Evolutionary conservation across 2,888 invertebrate genomes (phyloP).

Genomic region (Tethea ocularis): DNA sequence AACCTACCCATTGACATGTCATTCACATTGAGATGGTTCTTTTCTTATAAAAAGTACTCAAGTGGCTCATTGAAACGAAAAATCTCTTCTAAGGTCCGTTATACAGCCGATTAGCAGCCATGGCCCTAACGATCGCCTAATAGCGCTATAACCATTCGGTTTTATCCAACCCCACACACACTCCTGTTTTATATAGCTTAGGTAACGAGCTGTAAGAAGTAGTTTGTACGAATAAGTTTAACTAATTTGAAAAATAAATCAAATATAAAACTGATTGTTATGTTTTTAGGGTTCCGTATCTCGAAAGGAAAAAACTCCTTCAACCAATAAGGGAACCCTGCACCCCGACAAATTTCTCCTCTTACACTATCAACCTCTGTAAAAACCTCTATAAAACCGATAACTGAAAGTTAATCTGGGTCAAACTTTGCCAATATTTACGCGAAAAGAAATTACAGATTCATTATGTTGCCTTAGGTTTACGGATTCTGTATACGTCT

Average conservation of each 20-base stretch:
- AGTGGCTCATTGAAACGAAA: not conserved
- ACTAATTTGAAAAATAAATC: not conserved
- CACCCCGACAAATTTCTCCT: not conserved
- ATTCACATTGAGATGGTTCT: not conserved
- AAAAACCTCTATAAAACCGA: not conserved
- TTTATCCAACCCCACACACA: not conserved
- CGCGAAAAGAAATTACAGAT: slow-evolving; percentile 7
- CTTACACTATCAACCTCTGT: not conserved
- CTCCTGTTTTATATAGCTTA: not conserved
- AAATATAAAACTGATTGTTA: not conserved
- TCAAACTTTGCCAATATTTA: not conserved
- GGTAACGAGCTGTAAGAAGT: not conserved
- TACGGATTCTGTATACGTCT: slow-evolving; percentile 6
- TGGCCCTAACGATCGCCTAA: not conserved
- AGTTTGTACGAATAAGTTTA: not conserved
- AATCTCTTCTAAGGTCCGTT: not conserved
- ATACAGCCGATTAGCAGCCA: not conserved
- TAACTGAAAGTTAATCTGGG: not conserved
- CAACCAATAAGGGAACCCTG: not conserved
- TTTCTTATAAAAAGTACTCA: not conserved
- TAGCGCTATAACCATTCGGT: not conserved
- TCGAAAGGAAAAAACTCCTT: not conserved
- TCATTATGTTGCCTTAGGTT: not conserved
- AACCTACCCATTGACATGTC: not conserved
- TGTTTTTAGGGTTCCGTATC: too few species aligned